Percentiles rank a stretch among this genome's conserved stretches.
Conservation (phyloP, 2,797 vertebrate genomes). For the Macrochelys suwanniensis region DNA sequence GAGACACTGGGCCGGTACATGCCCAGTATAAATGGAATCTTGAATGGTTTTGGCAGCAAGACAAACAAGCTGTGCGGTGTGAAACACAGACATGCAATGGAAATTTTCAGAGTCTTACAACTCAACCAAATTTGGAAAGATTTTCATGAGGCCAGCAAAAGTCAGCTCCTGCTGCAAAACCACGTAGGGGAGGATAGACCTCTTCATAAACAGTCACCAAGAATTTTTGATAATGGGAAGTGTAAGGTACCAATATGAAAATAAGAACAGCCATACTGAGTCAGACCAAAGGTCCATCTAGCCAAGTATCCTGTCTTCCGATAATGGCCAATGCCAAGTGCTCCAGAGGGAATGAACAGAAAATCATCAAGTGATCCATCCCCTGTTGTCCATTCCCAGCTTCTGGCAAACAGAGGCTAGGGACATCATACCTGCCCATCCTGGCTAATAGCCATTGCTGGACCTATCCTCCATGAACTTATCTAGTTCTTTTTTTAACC, state of each 20-base stretch:
- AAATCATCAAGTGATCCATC: too few relatives aligned
- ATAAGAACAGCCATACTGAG: too few relatives aligned
- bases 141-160: constrained; percentile 20
- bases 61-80: constrained; percentile 17
- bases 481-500: too few relatives aligned
- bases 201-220: background rate
- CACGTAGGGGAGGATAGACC: background rate
- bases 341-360: too few relatives aligned
- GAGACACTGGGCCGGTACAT: background rate
- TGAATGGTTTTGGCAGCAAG: constrained; percentile 50
- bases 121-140: background rate
- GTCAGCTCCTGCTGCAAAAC: constrained; percentile 41
- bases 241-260: background rate
- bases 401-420: too few relatives aligned
- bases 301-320: too few relatives aligned
- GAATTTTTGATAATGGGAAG: background rate
- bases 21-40: background rate
- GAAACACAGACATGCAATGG: background rate
- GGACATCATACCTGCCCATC: too few relatives aligned
- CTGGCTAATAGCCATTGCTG: too few relatives aligned
- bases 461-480: too few relatives aligned
- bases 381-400: too few relatives aligned
- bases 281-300: too few relatives aligned
- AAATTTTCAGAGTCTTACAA: background rate
- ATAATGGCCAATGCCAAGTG: too few relatives aligned